Conservation (phyloP, 1,140 invertebrate genomes). For the Ceratina calcarata region DNA sequence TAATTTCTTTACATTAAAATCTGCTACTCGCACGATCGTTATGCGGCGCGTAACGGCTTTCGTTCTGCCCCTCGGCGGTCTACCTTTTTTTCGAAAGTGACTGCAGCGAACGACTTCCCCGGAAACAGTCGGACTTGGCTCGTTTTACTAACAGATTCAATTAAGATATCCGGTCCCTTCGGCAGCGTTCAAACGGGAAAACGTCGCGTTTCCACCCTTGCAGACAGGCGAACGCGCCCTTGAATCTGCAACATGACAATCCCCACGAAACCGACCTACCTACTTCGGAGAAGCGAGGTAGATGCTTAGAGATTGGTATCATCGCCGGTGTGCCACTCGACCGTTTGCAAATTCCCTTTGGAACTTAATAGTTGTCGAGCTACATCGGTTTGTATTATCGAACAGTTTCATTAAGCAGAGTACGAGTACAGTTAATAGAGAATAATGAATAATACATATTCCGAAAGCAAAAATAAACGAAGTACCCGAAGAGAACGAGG, state of each 20-base stretch:
- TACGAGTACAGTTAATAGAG: background rate
- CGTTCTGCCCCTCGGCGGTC: background rate
- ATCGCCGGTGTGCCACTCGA: background rate
- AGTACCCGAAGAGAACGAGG: too few species aligned
- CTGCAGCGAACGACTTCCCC: background rate
- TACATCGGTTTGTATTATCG: background rate
- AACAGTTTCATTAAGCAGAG: background rate
- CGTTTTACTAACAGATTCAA: constrained; percentile 45
- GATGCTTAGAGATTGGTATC: constrained; percentile 24
- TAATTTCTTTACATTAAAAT: constrained; percentile 6
- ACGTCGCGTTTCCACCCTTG: background rate
- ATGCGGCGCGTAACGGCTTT: background rate
- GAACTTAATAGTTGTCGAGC: background rate
- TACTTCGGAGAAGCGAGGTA: background rate
- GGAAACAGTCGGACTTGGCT: constrained; percentile 26
- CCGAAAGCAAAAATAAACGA: too few species aligned
- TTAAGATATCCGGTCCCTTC: constrained; percentile 45
- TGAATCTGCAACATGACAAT: constrained; percentile 36
- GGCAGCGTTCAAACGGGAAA: constrained; percentile 21
- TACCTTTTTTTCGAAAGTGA: background rate
- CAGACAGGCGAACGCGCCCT: background rate
- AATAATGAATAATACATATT: too few species aligned
- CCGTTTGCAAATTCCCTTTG: constrained; percentile 1
- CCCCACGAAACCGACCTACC: constrained; percentile 4
- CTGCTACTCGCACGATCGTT: background rate